Percentiles rank a stretch among this genome's conserved stretches.
These are phyloP conservation scores for Phasianus colchicus DNA, from an alignment of 2,113 vertebrate genomes.

Conservation along the genomic window DNA sequence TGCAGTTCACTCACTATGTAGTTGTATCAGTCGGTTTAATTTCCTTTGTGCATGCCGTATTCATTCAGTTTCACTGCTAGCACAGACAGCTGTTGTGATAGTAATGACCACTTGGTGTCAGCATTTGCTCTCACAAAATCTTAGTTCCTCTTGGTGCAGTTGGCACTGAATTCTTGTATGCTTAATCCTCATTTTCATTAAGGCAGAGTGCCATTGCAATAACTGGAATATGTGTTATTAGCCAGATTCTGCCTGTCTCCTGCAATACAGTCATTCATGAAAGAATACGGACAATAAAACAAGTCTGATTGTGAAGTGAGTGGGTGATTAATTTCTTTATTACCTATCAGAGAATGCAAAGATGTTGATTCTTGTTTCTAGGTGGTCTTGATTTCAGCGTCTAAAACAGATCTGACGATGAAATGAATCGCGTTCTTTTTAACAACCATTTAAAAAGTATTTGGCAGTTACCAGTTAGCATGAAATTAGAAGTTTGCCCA, in stretches of 20 bases:
- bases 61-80: rapidly evolving
- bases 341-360: not conserved
- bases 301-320: not conserved
- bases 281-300: not conserved
- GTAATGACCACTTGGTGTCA: constrained; percentile 65
- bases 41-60: not conserved
- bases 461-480: not conserved
- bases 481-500: not conserved
- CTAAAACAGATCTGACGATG: not conserved
- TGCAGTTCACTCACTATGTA: not conserved
- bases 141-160: not conserved
- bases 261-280: not conserved
- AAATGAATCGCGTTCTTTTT: not conserved
- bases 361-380: not conserved
- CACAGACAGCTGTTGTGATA: not conserved
- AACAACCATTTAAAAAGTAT: not conserved
- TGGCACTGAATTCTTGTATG: not conserved
- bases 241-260: not conserved
- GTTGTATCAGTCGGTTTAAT: not conserved
- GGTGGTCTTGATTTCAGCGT: not conserved
- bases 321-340: not conserved
- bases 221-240: not conserved
- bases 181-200: not conserved
- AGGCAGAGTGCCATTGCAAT: not conserved
- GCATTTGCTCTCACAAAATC: constrained; percentile 22